Base-by-base conservation (phyloP, 1,140 invertebrate genomes). In the Melitaea cinxia region DNA sequence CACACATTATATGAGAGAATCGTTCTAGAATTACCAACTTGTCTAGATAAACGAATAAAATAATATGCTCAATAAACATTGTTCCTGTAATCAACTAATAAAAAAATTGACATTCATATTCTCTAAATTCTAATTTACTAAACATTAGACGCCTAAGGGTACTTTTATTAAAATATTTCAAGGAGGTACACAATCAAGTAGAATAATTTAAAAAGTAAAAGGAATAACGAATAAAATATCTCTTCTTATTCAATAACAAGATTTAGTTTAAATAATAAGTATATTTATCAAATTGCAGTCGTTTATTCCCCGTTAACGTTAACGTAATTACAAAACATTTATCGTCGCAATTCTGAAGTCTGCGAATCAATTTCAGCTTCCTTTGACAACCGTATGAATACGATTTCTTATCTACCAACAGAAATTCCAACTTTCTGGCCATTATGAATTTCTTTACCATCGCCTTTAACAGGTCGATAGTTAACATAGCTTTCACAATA, bases 311-410 rank as follows among this genome's bases (percentile, higher is more conserved):
- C n/a, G 35, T 54, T 35, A 30, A 54, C 15, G 15, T 53, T 23
- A 19, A 9, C 33, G 21, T 37, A 24, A 35, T 12, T 42, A 57
- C 24, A 57, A 28, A 45, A 57, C 54, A 57, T 57, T 39, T 39
- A 17, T 33, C 23, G 23, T 57, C 15, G 24, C 23, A 42, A 26
- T 45, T 45, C 54, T 28, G 24, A 24, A 57, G 37, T 42, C 14
- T 9, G 54, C 54, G 24, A 42, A 33, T 24, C 10, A 23, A 33
- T 24, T 17, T 39, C 23, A 26, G 54, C 54, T 15, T 28, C 54
- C 5, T 57, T 42, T 45, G 14, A 42, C 15, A 28, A 26, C 47
- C 56, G 28, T 58, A 2, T 37, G 15, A 14, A 53, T 12, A 53
- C 63, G 42, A 26, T 58, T 21, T 50, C 30, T 57, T 50, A 33